phyloP scores from a whole-genome alignment of 2,113 vertebrate genomes.

The Carassius gibelio region DNA sequence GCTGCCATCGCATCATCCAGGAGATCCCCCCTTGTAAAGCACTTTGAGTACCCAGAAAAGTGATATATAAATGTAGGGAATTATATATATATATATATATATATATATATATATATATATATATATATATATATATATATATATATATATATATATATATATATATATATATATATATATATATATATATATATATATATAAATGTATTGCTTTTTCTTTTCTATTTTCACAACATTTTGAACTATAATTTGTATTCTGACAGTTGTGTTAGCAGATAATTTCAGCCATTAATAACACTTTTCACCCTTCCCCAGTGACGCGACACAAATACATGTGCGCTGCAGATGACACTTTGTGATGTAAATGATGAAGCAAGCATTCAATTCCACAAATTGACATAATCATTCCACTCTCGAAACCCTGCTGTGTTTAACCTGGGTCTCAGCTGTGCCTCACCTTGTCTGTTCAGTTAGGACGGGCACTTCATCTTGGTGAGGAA shows the following conservation, averaged over 20 bases:
- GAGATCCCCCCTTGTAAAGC: no score
- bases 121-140: no score
- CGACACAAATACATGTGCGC: neutral
- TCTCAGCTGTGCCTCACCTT: constrained; percentile 69
- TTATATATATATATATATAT: no score
- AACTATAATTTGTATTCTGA: neutral
- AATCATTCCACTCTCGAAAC: constrained; percentile 69
- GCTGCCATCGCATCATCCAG: no score
- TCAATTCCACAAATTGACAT: constrained; percentile 70
- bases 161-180: no score
- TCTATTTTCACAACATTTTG: neutral
- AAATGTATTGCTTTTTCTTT: neutral
- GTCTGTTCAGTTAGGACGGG: constrained; percentile 67
- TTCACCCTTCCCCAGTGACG: neutral
- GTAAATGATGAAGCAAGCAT: constrained; percentile 58
- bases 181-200: no score
- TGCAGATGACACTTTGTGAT: neutral
- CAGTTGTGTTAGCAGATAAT: neutral
- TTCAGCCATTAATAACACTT: neutral
- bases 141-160: no score
- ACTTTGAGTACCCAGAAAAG: no score
- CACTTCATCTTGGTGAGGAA: constrained; percentile 74
- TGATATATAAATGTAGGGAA: no score
- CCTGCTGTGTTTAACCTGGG: constrained; percentile 64
- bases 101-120: no score